Percentiles rank a stretch among this genome's conserved stretches.
These are phyloP conservation scores for Alexandromys oeconomus DNA, from an alignment of 2,797 vertebrate genomes.

Conservation along the genomic window DNA sequence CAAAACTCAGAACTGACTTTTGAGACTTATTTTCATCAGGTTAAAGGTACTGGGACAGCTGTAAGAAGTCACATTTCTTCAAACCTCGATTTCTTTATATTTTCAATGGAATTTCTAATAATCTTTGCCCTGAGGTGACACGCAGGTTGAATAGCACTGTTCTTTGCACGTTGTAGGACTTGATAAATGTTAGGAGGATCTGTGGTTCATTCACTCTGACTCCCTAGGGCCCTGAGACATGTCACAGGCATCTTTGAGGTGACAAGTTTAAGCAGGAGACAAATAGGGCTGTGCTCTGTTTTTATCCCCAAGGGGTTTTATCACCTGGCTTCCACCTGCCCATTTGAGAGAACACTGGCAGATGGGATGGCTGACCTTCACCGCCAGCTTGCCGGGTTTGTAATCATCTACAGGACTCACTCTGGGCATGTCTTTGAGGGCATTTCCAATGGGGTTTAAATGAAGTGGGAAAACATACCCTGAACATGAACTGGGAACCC, in stretches of 20 bases:
- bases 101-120: not conserved
- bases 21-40: not conserved
- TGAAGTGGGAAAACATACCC: not conserved
- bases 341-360: not conserved
- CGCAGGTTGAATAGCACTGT: not conserved
- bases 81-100: not conserved
- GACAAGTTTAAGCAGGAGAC: no score
- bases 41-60: not conserved
- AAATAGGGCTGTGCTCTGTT: not conserved
- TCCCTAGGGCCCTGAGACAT: not conserved
- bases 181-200: not conserved
- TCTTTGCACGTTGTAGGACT: not conserved
- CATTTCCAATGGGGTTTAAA: not conserved
- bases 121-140: not conserved
- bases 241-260: not conserved
- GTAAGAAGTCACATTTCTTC: not conserved
- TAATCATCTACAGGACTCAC: not conserved
- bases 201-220: not conserved
- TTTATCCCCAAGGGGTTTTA: not conserved
- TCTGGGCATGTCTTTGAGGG: not conserved
- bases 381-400: not conserved
- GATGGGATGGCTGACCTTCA: not conserved
- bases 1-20: not conserved
- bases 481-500: not conserved
- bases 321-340: not conserved